Evolutionary conservation across 2,888 invertebrate genomes (phyloP), one percentile per base, ranked within the genome.

Genomic region (Idaea biselata): DNA sequence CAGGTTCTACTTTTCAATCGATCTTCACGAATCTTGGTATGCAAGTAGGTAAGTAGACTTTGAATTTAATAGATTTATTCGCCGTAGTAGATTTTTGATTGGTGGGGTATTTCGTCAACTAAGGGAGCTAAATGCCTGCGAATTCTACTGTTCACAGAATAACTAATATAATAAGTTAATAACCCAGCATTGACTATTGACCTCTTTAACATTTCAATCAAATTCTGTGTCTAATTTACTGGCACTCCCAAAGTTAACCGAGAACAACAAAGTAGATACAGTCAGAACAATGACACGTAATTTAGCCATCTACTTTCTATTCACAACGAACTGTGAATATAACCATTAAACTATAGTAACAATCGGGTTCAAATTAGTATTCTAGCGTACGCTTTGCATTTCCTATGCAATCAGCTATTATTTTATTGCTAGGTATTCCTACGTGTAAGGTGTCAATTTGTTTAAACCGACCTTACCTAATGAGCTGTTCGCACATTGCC

Each of bases 301-400:
- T 61, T 62, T 61, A 31, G 18, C 17, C 61, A 67, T 60, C 73
- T 70, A 69, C 75, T 78, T 76, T 79, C 79, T 77, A 77, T 74
- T 76, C 76, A 75, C 68, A 63, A 71, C 72, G 66, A 60, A 61
- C 66, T 61, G 65, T 62, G 68, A 68, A 73, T 71, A 72, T 66
- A 69, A 64, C 63, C 69, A 68, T 69, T 65, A 70, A 69, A 75
- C 73, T 72, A 72, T 62, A 73, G 70, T 44, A 74, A 71, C 66
- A 65, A 70, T 70, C 64, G 62, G 58, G 59, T 60, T 60, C 58
- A 61, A 67, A 72, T 73, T 71, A 72, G 67, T 67, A 70, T 71
- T 69, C 64, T 67, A 58, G 64, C 62, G 11, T 11, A 44, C 11
- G 44, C 44, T 44, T 8, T 44, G 44, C 44, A 44, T 44, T 44